Conservation (phyloP, 2,797 vertebrate genomes). For the Pipistrellus pipistrellus region DNA sequence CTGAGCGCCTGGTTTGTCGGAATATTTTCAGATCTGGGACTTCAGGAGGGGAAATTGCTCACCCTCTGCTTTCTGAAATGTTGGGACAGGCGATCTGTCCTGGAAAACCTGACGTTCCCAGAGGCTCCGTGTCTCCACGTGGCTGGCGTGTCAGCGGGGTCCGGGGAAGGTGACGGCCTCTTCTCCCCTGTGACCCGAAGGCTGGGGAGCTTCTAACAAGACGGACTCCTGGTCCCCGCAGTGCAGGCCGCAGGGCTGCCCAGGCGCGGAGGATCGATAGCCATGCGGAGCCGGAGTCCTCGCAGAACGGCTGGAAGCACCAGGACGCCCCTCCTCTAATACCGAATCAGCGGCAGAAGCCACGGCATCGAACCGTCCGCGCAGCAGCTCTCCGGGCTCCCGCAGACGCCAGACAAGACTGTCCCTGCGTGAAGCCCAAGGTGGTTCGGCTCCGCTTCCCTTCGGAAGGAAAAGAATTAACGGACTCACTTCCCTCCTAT, state of each 20-base stretch:
- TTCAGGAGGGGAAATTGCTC: background rate
- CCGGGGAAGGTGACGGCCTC: background rate
- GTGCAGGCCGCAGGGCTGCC: rapidly evolving
- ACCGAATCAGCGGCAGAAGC: background rate
- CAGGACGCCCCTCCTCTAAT: background rate
- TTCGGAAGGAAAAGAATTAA: background rate
- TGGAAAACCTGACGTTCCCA: background rate
- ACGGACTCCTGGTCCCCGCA: rapidly evolving
- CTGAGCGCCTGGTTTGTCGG: background rate
- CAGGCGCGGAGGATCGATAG: too few relatives aligned
- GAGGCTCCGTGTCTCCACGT: background rate
- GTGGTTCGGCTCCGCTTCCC: background rate
- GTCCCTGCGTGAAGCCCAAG: background rate
- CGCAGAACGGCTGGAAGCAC: background rate
- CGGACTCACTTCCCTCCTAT: background rate
- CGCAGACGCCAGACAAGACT: background rate
- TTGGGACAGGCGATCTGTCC: background rate
- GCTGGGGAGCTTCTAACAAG: rapidly evolving
- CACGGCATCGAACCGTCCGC: rapidly evolving
- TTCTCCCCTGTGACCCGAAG: too few relatives aligned
- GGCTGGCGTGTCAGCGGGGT: background rate
- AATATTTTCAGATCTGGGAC: background rate
- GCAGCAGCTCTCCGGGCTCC: too few relatives aligned
- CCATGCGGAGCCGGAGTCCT: background rate
- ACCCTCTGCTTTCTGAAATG: background rate